Percentiles rank a stretch among this genome's conserved stretches.
Conservation (phyloP, 2,797 vertebrate species). For the Darevskia nairensis region DNA sequence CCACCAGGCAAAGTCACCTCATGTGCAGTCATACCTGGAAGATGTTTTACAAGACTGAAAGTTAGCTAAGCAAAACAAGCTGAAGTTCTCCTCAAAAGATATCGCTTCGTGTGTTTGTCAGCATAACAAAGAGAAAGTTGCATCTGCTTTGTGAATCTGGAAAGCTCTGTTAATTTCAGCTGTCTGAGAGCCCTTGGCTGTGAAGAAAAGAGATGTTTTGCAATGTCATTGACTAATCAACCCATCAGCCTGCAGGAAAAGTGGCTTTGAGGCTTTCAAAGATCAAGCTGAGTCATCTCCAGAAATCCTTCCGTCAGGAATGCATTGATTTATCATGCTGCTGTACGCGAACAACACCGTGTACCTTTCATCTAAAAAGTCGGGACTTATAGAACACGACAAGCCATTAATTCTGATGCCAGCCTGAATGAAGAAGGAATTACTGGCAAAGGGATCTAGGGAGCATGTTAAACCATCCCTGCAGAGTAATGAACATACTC, state of each 20-base stretch:
- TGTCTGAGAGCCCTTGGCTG: neutral
- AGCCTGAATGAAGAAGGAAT: slow-evolving; percentile 60
- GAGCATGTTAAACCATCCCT: slow-evolving; percentile 65
- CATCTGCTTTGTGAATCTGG: neutral
- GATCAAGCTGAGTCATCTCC: neutral
- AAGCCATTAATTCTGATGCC: slow-evolving; percentile 71
- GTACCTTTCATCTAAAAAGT: slow-evolving; percentile 72
- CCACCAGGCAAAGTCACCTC: too few relatives aligned
- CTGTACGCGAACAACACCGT: slow-evolving; percentile 52
- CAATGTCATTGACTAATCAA: neutral
- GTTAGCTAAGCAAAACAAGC: neutral
- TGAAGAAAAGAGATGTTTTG: neutral
- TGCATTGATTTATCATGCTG: slow-evolving; percentile 69
- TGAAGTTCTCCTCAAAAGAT: neutral
- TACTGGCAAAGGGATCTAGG: slow-evolving; percentile 55
- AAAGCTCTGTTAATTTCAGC: neutral
- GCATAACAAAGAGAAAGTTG: neutral
- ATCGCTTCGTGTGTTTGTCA: neutral
- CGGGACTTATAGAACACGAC: slow-evolving; percentile 67
- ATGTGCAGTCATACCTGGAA: too few relatives aligned
- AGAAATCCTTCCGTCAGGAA: slow-evolving; percentile 59
- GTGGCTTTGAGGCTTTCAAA: slow-evolving; percentile 42
- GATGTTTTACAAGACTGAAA: neutral
- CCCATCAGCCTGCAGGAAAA: neutral
- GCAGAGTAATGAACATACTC: slow-evolving; percentile 49